Evolutionary conservation across 2,888 invertebrate species (phyloP).

Genomic region (Nasonovia ribisnigri): DNA sequence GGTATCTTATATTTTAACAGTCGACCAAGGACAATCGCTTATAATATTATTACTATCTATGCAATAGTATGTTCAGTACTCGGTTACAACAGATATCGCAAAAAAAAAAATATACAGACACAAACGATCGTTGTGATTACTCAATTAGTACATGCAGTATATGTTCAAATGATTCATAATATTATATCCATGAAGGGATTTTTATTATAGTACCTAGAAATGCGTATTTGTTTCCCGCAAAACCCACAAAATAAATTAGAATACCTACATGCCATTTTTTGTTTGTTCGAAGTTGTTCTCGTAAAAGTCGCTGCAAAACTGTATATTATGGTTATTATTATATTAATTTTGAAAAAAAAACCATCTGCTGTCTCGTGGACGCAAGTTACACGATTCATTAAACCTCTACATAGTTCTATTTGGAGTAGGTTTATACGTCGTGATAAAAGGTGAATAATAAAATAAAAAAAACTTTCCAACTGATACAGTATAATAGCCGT

Average conservation of each 20-base stretch:
- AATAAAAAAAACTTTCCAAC: neutral
- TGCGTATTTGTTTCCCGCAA: neutral
- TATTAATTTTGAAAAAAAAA: neutral
- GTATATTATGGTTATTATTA: neutral
- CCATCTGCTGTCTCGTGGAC: neutral
- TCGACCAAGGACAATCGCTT: neutral
- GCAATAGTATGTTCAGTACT: no score
- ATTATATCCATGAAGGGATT: no score
- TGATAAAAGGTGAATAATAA: neutral
- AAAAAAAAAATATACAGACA: no score
- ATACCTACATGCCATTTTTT: neutral
- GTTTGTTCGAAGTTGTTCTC: neutral
- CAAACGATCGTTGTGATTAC: neutral
- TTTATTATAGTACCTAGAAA: neutral
- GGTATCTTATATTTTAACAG: neutral
- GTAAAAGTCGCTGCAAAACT: neutral
- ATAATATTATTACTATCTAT: no score
- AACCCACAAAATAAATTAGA: neutral
- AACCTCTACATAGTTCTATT: neutral
- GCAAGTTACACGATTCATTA: neutral
- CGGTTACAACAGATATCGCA: neutral
- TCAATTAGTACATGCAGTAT: neutral
- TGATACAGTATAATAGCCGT: neutral
- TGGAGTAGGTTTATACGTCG: neutral
- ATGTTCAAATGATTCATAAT: neutral